Conservation (phyloP, 1,140 invertebrate genomes). For the Apis dorsata region DNA sequence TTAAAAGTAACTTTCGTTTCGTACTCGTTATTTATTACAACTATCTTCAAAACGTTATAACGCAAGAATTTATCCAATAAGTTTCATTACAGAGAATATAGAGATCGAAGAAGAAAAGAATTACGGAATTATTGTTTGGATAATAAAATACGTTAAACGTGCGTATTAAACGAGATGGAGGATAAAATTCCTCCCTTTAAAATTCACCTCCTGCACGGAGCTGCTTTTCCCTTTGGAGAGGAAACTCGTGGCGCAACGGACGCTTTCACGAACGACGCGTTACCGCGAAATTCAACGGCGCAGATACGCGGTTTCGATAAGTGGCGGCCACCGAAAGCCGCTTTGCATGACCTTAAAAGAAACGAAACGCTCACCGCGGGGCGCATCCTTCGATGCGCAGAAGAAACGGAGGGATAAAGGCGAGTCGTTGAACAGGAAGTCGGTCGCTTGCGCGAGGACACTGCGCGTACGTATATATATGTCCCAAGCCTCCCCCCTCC, state of each 20-base stretch:
- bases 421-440: constrained; percentile 58
- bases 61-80: no score
- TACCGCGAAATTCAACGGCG: not conserved
- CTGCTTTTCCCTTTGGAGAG: not conserved
- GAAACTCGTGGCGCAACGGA: not conserved
- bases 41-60: no score
- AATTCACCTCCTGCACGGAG: not conserved
- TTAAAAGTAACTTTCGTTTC: no score
- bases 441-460: constrained; percentile 20
- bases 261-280: not conserved
- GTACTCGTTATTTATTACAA: no score
- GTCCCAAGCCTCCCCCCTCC: no score
- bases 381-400: constrained; percentile 1
- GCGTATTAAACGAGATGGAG: not conserved
- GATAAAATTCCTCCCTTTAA: not conserved
- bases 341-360: constrained; percentile 28
- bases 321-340: constrained; percentile 32
- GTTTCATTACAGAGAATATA: no score
- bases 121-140: no score
- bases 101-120: no score
- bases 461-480: not conserved
- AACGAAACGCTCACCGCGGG: constrained; percentile 15
- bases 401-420: constrained; percentile 16
- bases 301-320: constrained; percentile 19
- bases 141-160: no score